A percentile compares a stretch with the other conserved stretches of the same genome.
Conservation (phyloP, 2,797 vertebrate species). For the Loriculus beryllinus region DNA sequence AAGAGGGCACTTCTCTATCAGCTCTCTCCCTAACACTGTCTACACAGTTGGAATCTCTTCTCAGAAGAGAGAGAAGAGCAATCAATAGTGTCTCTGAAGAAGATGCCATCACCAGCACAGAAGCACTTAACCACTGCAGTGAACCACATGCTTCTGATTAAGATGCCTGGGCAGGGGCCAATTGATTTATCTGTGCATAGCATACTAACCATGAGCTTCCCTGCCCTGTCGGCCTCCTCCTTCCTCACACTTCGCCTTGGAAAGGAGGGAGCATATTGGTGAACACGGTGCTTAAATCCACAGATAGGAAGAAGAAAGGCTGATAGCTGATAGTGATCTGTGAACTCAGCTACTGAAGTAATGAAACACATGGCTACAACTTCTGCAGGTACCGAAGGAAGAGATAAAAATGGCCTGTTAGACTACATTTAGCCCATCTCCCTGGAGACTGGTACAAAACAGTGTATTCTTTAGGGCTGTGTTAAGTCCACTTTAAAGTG, state of each 20-base stretch:
- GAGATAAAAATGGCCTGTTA: slow-evolving; percentile 32
- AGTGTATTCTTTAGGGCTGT: background rate
- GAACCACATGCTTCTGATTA: slow-evolving; percentile 66
- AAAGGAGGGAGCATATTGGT: background rate
- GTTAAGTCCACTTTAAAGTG: background rate
- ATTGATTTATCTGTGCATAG: slow-evolving; percentile 58
- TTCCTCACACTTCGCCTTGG: background rate
- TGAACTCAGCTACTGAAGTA: slow-evolving; percentile 22
- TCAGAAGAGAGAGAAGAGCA: slow-evolving; percentile 57
- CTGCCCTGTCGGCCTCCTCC: background rate
- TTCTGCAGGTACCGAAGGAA: background rate
- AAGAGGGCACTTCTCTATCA: slow-evolving; percentile 61
- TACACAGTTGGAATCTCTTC: slow-evolving; percentile 63
- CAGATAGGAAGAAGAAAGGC: slow-evolving; percentile 18
- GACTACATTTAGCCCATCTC: background rate
- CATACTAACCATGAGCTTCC: slow-evolving; percentile 51
- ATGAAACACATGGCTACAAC: background rate
- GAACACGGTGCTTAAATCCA: background rate
- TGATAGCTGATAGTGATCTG: background rate
- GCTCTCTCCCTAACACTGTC: slow-evolving; percentile 45
- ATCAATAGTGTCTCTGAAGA: slow-evolving; percentile 72
- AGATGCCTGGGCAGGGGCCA: slow-evolving; percentile 29
- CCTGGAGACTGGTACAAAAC: background rate
- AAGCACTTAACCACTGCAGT: slow-evolving; percentile 53
- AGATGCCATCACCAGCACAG: slow-evolving; percentile 61